phyloP scores from a whole-genome alignment of 2,888 invertebrate species.

The Alsophila aescularia region DNA sequence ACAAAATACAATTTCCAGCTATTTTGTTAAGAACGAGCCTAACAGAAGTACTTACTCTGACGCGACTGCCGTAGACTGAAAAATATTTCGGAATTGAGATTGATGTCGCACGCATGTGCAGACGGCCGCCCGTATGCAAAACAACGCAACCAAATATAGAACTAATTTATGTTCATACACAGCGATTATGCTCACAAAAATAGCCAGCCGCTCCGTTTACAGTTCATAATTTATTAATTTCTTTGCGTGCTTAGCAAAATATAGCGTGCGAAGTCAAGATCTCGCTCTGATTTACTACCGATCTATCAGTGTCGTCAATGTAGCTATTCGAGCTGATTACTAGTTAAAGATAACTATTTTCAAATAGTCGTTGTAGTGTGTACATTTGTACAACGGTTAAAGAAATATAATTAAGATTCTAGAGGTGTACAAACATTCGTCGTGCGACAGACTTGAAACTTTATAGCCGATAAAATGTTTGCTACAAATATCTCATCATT shows the following conservation, averaged over 20 bases:
- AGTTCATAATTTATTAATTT: slow-evolving; percentile 69
- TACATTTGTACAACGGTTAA: background rate
- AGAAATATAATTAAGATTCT: too few relatives aligned
- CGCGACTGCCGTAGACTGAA: slow-evolving; percentile 67
- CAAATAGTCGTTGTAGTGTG: slow-evolving; percentile 7
- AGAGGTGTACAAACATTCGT: background rate
- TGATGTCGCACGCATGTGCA: slow-evolving; percentile 83
- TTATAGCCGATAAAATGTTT: background rate
- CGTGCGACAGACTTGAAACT: background rate
- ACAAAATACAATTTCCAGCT: slow-evolving; percentile 1
- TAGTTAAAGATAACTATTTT: background rate
- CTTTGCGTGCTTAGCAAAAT: slow-evolving; percentile 49
- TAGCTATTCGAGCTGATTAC: slow-evolving; percentile 22
- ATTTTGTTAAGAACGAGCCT: slow-evolving; percentile 6
- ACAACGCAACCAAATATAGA: slow-evolving; percentile 82
- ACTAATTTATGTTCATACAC: slow-evolving; percentile 83
- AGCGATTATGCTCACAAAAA: slow-evolving; percentile 78
- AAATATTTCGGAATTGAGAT: slow-evolving; percentile 84
- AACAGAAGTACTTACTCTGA: slow-evolving; percentile 15
- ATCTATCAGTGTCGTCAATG: slow-evolving; percentile 38
- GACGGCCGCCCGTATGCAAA: slow-evolving; percentile 82
- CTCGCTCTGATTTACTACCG: slow-evolving; percentile 42
- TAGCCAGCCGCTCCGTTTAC: slow-evolving; percentile 59
- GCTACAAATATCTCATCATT: background rate
- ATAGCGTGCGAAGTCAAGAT: slow-evolving; percentile 42